Base-by-base conservation (phyloP, 2,797 vertebrate species). In the Channa striata region DNA sequence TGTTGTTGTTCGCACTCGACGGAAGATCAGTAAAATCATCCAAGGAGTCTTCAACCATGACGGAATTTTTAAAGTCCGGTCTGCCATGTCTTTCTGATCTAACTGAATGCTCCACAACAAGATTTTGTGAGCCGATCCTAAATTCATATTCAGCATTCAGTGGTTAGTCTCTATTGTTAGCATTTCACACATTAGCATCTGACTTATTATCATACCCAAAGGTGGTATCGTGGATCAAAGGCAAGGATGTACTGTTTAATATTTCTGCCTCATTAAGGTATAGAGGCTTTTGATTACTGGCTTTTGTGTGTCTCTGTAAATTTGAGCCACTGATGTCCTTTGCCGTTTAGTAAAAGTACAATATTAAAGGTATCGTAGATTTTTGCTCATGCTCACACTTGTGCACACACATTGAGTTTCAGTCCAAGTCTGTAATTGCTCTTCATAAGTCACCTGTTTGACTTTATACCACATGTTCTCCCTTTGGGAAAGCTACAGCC, bases 171-270 rank as follows among this genome's bases (percentile, higher is more conserved):
- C 83, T 64, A 88, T 82, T 89, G 86, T 90, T 82, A 81, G 86
- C 65, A 59, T 70, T 54, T 72, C 68, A 78, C 51, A 77, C 78
- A 88, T 92, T 91, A 91, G 84, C 84, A 91, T 88, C 76, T 33
- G 17, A 77, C 80, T 91, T 87, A 89, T 92, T 93, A 93, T 89
- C 88, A 89, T 84, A 84, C 86, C 89, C 87, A 91, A 89, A 93
- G 90, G 90, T 91, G 89, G 71, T 80, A 79, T 60, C 16, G 30
- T 20, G 79, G 88, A 93, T 92, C 90, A 93, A 94, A 93, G 86
- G 76, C 84, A 89, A 83, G 76, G 78, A 90, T 92, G 91, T 92
- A 86, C 88, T 89, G 81, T 89, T 91, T 87, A 91, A 91, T 90
- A 91, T 91, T 92, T 91, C 90, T 87, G 75, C 87, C 83, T 93